Conservation (phyloP, 2,113 vertebrate genomes). For the Takifugu flavidus region DNA sequence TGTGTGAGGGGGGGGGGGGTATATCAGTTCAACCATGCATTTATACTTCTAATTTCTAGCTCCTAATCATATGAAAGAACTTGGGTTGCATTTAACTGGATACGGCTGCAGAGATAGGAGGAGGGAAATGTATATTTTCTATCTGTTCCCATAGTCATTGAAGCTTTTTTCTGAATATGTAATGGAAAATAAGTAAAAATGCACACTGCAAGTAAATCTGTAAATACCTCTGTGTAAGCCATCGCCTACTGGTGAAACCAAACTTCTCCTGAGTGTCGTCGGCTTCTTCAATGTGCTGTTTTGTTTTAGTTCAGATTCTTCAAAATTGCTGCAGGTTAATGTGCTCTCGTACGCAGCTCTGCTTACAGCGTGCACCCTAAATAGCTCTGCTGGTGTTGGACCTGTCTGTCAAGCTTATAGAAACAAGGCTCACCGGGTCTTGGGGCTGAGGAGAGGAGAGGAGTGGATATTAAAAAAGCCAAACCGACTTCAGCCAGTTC, state of each 20-base stretch:
- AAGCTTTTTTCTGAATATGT: too few species aligned
- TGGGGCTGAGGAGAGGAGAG: conserved; percentile 19
- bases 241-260: not conserved
- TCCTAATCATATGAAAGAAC: too few species aligned
- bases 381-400: conserved; percentile 25
- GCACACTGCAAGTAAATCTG: too few species aligned
- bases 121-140: too few species aligned
- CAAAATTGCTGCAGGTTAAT: conserved; percentile 22
- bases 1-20: too few species aligned
- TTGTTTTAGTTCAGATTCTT: conserved; percentile 23
- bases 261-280: not conserved
- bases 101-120: too few species aligned
- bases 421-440: conserved; percentile 8
- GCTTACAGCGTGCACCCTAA: conserved; percentile 22
- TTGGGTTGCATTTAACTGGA: too few species aligned
- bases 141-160: too few species aligned
- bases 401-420: conserved; percentile 35
- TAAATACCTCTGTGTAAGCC: not conserved
- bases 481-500: not conserved
- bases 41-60: too few species aligned
- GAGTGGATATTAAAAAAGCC: conserved; percentile 30
- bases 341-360: conserved; percentile 43
- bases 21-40: too few species aligned
- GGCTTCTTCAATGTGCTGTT: conserved; percentile 21
- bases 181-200: too few species aligned